Evolutionary conservation across 2,888 invertebrate genomes (phyloP), one percentile per base, ranked within the genome.

Genomic region (Gortyna flavago): DNA sequence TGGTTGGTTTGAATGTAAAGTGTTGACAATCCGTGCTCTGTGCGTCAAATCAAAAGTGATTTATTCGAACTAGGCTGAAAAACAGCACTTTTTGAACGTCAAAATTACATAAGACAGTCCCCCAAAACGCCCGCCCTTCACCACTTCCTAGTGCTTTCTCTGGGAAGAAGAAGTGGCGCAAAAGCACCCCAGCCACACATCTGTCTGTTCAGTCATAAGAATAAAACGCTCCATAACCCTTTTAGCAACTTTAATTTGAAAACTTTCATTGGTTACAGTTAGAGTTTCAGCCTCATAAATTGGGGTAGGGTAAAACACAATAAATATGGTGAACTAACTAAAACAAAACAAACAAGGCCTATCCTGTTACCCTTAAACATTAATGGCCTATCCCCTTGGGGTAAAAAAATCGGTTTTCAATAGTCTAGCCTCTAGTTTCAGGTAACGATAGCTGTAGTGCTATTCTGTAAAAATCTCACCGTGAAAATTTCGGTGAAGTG

Each of bases 401-500:
- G 61, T 51, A 72, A 84, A 84, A 72, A 86, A 68, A 80, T 80
- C 1, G 70, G 54, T 81, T 84, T 81, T 81, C 74, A 70, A 76
- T 81, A 85, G 76, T 61, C n/a, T 69, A 38, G 44, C 1, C 13
- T 59, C 29, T 74, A 85, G 76, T 75, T 81, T 79, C 21, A 57
- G 51, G 68, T 48, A 65, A 32, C 64, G 32, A 62, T 83, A 79
- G 59, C 69, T n/a, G n/a, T n/a, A n/a, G n/a, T n/a, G n/a, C n/a
- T n/a, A n/a, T n/a, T n/a, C n/a, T n/a, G n/a, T n/a, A n/a, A n/a
- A n/a, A n/a, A n/a, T n/a, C n/a, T n/a, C n/a, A n/a, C n/a, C n/a
- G n/a, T n/a, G n/a, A n/a, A n/a, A n/a, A n/a, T n/a, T n/a, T n/a
- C n/a, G n/a, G n/a, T n/a, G n/a, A n/a, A n/a, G n/a, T n/a, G n/a